Evolutionary conservation across 2,888 invertebrate species (phyloP), one percentile per base, ranked within the genome.

Genomic region (Temnothorax unifasciatus): DNA sequence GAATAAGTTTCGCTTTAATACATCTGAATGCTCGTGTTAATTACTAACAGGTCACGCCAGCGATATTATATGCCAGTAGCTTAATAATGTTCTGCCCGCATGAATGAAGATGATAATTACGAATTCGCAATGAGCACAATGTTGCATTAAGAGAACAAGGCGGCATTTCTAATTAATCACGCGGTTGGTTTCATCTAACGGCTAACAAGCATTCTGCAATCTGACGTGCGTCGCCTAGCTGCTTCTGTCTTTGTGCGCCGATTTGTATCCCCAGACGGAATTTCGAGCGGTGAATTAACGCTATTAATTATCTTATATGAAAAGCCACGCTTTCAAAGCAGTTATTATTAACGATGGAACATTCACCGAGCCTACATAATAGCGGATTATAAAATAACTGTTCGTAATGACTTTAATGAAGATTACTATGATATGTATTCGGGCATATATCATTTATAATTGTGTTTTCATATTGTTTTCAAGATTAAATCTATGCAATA

Each of bases 81-180:
- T 77, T 69, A 29, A 79, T 69, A 57, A 79, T 79, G 21, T 34
- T 71, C 44, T 71, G 11, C 54, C 29, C 15, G 15, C 54, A 2
- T 11, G 9, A 73, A 59, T 29, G 18, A 59, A 71, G 21, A 13
- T 47, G 44, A 47, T 34, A 73, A 71, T 73, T 79, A 57, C 2
- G 13, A 34, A 57, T 71, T 73, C n/a, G 47, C 21, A 50, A 54
- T 63, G 38, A n/a, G 15, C 13, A 13, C 25, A 25, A 54, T 6
- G 25, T 21, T 44, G 15, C 69, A 77, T 68, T 75, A 75, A 61
- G 59, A 44, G n/a, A 21, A 25, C 25, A 25, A 57, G 38, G 38
- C 66, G 25, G 13, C 41, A 41, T 13, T 71, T 71, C 44, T 71
- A 79, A 69, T 71, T 79, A 79, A 79, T 79, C 41, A 21, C 77